phyloP scores from a whole-genome alignment of 2,113 vertebrate genomes.

The Oceanites oceanicus region DNA sequence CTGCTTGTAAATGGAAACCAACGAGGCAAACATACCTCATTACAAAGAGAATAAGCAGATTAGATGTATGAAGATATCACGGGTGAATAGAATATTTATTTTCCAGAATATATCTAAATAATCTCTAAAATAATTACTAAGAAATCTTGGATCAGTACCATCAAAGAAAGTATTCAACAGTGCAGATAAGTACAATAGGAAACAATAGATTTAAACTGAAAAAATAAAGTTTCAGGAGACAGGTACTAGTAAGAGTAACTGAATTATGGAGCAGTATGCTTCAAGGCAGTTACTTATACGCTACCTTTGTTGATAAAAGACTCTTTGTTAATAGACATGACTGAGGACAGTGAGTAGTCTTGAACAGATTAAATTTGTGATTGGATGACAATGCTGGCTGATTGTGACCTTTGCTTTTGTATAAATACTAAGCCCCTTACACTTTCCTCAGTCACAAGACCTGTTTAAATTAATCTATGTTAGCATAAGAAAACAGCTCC shows the following conservation, averaged over 20 bases:
- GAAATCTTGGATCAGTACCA: neutral
- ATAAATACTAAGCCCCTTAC: neutral
- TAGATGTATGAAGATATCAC: neutral
- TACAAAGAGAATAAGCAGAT: neutral
- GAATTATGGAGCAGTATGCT: neutral
- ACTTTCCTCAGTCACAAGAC: neutral
- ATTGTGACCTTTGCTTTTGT: neutral
- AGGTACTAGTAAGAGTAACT: neutral
- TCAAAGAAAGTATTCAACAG: neutral
- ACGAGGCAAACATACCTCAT: neutral
- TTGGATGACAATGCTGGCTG: neutral
- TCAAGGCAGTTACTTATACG: neutral
- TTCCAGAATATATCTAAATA: neutral
- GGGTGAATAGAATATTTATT: neutral
- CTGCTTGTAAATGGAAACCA: neutral
- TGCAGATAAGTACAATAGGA: neutral
- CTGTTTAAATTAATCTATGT: neutral
- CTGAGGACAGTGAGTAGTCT: neutral
- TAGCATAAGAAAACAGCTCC: neutral
- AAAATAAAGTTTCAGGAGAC: neutral
- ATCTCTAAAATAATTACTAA: neutral
- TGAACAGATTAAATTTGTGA: neutral
- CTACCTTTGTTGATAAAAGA: neutral
- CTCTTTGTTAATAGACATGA: neutral
- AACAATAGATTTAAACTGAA: neutral